Conservation (phyloP, 2,113 vertebrate genomes). For the Dicerorhinus sumatrensis region DNA sequence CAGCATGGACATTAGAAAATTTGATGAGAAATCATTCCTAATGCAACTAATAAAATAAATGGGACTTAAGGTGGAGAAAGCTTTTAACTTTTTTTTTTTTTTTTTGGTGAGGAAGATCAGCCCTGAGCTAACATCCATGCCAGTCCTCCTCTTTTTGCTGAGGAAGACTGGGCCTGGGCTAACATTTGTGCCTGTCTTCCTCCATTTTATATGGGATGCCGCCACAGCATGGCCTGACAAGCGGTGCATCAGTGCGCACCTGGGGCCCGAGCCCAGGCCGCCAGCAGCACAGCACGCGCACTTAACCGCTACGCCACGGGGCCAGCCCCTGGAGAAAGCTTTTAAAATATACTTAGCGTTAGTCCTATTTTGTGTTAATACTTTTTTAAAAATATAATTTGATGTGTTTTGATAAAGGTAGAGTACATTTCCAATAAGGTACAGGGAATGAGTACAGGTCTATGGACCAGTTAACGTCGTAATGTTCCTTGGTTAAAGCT, state of each 20-base stretch:
- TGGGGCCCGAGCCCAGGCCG: no score
- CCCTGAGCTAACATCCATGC: no score
- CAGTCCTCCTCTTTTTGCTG: no score
- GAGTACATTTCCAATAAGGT: not conserved
- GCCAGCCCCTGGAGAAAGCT: no score
- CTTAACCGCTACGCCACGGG: no score
- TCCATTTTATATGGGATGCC: no score
- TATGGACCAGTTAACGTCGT: not conserved
- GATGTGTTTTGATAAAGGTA: constrained; percentile 1
- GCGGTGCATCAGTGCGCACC: no score
- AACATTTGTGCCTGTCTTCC: no score
- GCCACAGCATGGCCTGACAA: no score
- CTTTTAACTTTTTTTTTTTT: not conserved
- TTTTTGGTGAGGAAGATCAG: no score
- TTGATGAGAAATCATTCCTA: not conserved
- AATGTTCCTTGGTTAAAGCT: not conserved
- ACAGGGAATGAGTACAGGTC: not conserved
- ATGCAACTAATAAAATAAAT: constrained; percentile 15
- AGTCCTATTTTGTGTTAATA: not conserved
- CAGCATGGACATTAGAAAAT: not conserved
- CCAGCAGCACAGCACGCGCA: no score
- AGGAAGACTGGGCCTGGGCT: no score
- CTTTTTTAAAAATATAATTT: not conserved
- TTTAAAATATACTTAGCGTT: not conserved
- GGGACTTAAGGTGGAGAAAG: not conserved